These are phyloP conservation scores for Caenorhabditis angaria DNA, from an alignment of 2,888 invertebrate species.

Conservation along the genomic window DNA sequence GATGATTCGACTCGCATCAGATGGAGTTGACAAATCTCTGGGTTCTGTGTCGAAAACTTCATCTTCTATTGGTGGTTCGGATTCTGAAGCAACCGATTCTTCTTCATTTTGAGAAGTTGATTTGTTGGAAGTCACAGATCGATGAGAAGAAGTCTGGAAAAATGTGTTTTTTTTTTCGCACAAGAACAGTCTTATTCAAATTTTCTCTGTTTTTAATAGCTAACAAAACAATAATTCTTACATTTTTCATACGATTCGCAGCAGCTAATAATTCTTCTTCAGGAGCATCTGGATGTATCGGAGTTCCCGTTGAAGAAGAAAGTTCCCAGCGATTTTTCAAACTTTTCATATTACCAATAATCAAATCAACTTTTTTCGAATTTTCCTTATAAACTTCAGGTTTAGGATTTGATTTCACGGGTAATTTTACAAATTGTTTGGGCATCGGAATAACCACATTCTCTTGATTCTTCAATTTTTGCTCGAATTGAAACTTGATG, in stretches of 20 bases:
- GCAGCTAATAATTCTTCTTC: constrained; percentile 54
- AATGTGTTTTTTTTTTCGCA: too few species aligned
- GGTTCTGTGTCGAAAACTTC: not conserved
- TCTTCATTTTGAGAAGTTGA: not conserved
- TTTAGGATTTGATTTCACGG: too few species aligned
- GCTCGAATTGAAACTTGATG: not conserved
- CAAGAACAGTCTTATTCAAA: constrained; percentile 11
- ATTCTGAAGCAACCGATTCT: not conserved
- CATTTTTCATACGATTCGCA: constrained; percentile 41
- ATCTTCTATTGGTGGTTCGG: too few species aligned
- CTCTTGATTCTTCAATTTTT: not conserved
- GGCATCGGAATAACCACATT: not conserved
- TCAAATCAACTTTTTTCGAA: constrained; percentile 34
- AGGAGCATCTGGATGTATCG: constrained; percentile 61
- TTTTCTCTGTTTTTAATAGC: constrained; percentile 34
- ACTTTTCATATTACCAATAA: constrained; percentile 41
- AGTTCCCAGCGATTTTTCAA: constrained; percentile 60
- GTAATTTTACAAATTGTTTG: not conserved
- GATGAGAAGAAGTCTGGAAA: not conserved
- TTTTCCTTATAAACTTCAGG: constrained; percentile 50
- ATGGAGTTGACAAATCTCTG: constrained; percentile 8
- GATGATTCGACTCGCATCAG: constrained; percentile 49
- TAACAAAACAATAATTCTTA: too few species aligned
- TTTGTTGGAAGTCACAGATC: constrained; percentile 10
- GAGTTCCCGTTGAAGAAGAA: constrained; percentile 62